Evolutionary conservation across 2,797 vertebrate genomes (phyloP).

Genomic region (Cirrhinus mrigala): DNA sequence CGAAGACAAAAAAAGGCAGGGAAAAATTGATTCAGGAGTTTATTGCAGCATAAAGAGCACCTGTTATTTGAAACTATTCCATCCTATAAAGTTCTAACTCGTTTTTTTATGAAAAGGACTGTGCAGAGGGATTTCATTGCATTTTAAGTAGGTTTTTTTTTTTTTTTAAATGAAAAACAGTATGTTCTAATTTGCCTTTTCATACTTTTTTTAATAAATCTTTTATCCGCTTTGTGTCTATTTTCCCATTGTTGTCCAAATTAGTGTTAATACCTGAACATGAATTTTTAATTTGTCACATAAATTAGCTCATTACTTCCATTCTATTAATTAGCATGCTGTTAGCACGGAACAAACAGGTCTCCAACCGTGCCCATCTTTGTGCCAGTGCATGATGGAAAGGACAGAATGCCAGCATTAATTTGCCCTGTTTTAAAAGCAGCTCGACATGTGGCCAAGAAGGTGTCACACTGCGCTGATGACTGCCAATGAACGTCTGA

Average conservation of each 20-base stretch:
- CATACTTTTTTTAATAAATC: background rate
- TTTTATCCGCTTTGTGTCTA: background rate
- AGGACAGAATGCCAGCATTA: constrained; percentile 46
- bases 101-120: background rate
- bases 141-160: background rate
- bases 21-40: constrained; percentile 2
- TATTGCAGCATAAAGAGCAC: background rate
- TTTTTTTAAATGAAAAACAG: background rate
- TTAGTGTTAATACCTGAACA: constrained; percentile 48
- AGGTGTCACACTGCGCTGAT: constrained; percentile 31
- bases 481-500: constrained; percentile 6
- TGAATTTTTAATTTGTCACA: constrained; percentile 46
- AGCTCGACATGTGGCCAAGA: constrained; percentile 35
- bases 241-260: constrained; percentile 38
- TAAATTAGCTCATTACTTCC: constrained; percentile 53
- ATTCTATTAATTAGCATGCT: constrained; percentile 54
- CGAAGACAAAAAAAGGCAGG: background rate
- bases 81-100: background rate
- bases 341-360: constrained; percentile 43
- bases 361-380: constrained; percentile 44
- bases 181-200: background rate
- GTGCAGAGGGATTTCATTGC: constrained; percentile 8
- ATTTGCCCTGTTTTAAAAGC: constrained; percentile 45
- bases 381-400: constrained; percentile 41
- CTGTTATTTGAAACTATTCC: constrained; percentile 8